Conservation (phyloP, 2,797 vertebrate species). For the Chelonia mydas region DNA sequence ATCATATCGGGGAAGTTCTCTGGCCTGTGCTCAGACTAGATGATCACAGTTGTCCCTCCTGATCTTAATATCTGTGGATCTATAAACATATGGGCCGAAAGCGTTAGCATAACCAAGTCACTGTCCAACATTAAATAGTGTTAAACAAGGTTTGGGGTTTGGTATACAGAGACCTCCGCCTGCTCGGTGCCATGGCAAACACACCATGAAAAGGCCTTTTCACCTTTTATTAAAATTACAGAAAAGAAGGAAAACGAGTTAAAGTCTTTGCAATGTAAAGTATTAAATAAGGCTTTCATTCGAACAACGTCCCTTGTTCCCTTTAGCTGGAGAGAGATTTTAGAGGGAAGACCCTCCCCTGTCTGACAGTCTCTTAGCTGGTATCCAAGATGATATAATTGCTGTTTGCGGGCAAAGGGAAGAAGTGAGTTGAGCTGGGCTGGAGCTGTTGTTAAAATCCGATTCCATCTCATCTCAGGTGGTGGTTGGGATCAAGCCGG, state of each 20-base stretch:
- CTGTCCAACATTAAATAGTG: neutral
- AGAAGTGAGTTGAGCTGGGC: neutral
- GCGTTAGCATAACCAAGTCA: neutral
- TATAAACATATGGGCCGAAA: too few relatives aligned
- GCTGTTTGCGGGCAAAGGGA: neutral
- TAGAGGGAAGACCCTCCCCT: neutral
- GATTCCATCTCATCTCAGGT: neutral
- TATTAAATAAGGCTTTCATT: neutral
- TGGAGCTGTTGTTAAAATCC: neutral
- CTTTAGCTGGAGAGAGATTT: neutral
- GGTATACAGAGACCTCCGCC: neutral
- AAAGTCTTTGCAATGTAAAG: neutral
- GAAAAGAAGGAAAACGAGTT: neutral
- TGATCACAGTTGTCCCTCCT: too few relatives aligned
- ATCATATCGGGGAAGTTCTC: too few relatives aligned
- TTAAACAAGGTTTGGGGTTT: neutral
- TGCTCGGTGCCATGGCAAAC: neutral
- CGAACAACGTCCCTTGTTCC: neutral
- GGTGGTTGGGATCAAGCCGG: neutral
- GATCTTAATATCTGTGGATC: too few relatives aligned
- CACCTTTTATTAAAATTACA: neutral
- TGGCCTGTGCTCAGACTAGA: too few relatives aligned
- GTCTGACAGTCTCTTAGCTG: neutral
- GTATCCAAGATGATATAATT: neutral
- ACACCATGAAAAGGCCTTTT: neutral